Conservation (phyloP, 2,888 invertebrate species). For the Drosophila incognita region DNA sequence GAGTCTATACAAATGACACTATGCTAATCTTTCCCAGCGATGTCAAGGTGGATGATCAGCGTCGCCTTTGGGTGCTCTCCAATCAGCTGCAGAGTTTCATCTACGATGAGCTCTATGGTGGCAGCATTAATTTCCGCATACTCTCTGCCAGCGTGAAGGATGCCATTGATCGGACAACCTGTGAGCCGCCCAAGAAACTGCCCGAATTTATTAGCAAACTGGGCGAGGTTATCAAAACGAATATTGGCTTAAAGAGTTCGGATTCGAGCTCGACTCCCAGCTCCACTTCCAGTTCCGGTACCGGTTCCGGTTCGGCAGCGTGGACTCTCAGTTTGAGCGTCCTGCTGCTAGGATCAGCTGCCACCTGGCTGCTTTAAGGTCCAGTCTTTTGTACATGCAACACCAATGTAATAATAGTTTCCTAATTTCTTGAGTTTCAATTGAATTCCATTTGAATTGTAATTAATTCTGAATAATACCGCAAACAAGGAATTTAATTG, state of each 20-base stretch:
- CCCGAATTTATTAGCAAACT: constrained; percentile 87
- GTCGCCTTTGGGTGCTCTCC: constrained; percentile 90
- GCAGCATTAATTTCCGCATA: constrained; percentile 90
- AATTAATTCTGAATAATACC: not conserved
- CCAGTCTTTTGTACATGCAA: constrained; percentile 8
- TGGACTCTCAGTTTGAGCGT: constrained; percentile 18
- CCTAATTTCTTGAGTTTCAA: constrained; percentile 25
- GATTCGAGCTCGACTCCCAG: constrained; percentile 1
- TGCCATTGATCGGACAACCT: constrained; percentile 90
- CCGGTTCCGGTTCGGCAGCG: constrained; percentile 2
- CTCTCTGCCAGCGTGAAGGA: constrained; percentile 89
- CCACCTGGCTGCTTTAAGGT: constrained; percentile 30
- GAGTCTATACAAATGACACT: constrained; percentile 89
- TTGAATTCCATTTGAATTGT: not conserved
- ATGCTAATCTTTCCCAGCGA: constrained; percentile 92
- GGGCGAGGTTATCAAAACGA: constrained; percentile 86
- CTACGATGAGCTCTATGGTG: constrained; percentile 87
- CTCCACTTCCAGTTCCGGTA: not conserved
- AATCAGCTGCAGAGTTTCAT: constrained; percentile 90
- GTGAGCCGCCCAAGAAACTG: constrained; percentile 87
- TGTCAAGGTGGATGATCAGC: constrained; percentile 90
- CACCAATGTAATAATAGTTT: constrained; percentile 23
- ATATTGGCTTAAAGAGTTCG: constrained; percentile 36
- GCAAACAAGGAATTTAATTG: not conserved
- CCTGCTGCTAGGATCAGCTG: constrained; percentile 25